A percentile compares a stretch with the other conserved stretches of the same genome.
Conservation (phyloP, 2,113 vertebrate genomes). For the Nesogale talazaci region DNA sequence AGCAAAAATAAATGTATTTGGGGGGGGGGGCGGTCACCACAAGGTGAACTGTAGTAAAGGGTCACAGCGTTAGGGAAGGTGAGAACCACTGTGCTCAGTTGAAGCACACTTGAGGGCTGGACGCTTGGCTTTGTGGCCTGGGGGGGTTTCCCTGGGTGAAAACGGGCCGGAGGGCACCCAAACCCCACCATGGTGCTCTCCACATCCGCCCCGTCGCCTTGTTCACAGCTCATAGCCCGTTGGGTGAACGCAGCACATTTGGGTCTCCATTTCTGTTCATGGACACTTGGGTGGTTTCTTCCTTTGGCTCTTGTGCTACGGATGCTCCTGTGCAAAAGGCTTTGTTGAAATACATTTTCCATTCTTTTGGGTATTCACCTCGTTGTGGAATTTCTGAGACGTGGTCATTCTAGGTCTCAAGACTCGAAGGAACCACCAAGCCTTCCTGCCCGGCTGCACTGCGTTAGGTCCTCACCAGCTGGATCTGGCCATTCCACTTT, state of each 20-base stretch:
- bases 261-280: not conserved
- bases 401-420: fast-evolving
- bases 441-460: not conserved
- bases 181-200: too few species aligned
- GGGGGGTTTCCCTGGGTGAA: not conserved
- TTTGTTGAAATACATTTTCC: not conserved
- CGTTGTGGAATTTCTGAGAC: not conserved
- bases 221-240: too few species aligned
- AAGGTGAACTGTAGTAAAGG: too few species aligned
- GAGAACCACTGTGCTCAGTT: too few species aligned
- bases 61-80: too few species aligned
- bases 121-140: too few species aligned
- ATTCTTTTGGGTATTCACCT: not conserved
- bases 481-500: not conserved
- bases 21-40: too few species aligned
- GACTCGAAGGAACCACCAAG: not conserved
- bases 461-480: not conserved
- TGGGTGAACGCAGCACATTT: too few species aligned
- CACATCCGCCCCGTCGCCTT: too few species aligned
- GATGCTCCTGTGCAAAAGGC: not conserved
- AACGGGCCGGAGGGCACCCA: not conserved
- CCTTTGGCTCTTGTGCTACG: not conserved
- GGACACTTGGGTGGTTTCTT: not conserved
- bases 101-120: too few species aligned
- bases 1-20: too few species aligned